Base-by-base conservation (phyloP, 1,140 invertebrate species). In the Drosophila arawakana region DNA sequence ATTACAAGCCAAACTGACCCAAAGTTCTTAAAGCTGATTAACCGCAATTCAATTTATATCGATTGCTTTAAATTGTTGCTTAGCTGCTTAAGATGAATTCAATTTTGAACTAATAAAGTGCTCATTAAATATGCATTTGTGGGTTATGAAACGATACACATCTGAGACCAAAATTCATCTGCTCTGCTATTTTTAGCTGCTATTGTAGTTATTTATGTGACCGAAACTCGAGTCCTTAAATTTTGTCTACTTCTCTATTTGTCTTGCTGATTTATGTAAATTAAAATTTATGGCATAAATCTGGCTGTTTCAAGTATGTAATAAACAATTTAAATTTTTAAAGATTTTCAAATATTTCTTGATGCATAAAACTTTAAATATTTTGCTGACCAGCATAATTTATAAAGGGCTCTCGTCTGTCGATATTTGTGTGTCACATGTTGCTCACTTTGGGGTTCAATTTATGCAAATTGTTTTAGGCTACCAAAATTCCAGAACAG, bases 251-350 rank as follows among this genome's bases (percentile, higher is more conserved):
- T 60, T 25, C 25, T 34, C 6, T 30, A 30, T 60, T 41, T 60
- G 34, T 3, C 39, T 37, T 55, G 37, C 37, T 54, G 60, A 78
- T 78, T 78, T 69, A 83, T 83, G 67, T 63, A 72, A 57, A 79
- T 78, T 73, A 70, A 74, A 88, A 83, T 88, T 80, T 83, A 80
- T 74, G 82, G 54, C 71, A 71, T 80, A 84, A 80, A 83, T 81
- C 79, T 18, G 50, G 11, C 43, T 30, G 15, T 37, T 69, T 78
- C 15, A 76, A 82, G 74, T 81, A 81, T 81, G 80, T 74, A 71
- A 46, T 47, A 70, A 35, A 35, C 7, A 73, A 39, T 63, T 66
- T 49, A 61, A 55, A 37, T 55, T 15, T 18, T 55, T 9, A 13
- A 13, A 9, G 18, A 10, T 13, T 25, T 4, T 13, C 25, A 18